A percentile compares a stretch with the other conserved stretches of the same genome.
Evolutionary conservation across 2,888 invertebrate genomes (phyloP).

Genomic region (Oscheius sp.): DNA sequence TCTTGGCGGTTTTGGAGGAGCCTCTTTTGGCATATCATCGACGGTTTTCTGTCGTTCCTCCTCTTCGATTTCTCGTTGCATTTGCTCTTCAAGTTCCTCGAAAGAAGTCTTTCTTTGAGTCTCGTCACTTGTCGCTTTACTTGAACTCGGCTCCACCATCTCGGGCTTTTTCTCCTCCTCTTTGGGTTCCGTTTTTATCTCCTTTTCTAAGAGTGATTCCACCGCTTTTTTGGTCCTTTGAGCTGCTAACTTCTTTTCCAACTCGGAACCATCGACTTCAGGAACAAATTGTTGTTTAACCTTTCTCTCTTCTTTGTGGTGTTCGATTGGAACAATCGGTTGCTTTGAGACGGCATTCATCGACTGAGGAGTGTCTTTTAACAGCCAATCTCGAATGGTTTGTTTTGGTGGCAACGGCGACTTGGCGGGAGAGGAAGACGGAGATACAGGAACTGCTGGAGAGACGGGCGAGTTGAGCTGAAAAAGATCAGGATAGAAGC

Average conservation of each 20-base stretch:
- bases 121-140: background rate
- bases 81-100: conserved; percentile 29
- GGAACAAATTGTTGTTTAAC: background rate
- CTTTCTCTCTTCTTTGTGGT: conserved; percentile 26
- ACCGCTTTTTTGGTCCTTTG: conserved; percentile 44
- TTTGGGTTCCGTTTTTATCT: background rate
- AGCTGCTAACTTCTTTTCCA: conserved; percentile 50
- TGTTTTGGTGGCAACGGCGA: conserved; percentile 41
- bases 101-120: conserved; percentile 9
- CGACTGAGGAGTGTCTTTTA: conserved; percentile 28
- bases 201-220: background rate
- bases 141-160: background rate
- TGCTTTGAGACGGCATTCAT: conserved; percentile 14
- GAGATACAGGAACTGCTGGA: conserved; percentile 8
- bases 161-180: background rate
- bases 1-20: background rate
- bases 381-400: conserved; percentile 41
- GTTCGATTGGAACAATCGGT: conserved; percentile 27
- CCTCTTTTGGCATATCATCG: background rate
- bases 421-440: conserved; percentile 22
- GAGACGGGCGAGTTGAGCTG: conserved; percentile 19
- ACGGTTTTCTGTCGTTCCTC: background rate
- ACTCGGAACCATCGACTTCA: conserved; percentile 45
- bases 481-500: background rate
- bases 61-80: conserved; percentile 20